A percentile compares a stretch with the other conserved stretches of the same genome.
These are phyloP conservation scores for Enteromius fasciolatus DNA, from an alignment of 2,797 vertebrate genomes.

Conservation along the genomic window DNA sequence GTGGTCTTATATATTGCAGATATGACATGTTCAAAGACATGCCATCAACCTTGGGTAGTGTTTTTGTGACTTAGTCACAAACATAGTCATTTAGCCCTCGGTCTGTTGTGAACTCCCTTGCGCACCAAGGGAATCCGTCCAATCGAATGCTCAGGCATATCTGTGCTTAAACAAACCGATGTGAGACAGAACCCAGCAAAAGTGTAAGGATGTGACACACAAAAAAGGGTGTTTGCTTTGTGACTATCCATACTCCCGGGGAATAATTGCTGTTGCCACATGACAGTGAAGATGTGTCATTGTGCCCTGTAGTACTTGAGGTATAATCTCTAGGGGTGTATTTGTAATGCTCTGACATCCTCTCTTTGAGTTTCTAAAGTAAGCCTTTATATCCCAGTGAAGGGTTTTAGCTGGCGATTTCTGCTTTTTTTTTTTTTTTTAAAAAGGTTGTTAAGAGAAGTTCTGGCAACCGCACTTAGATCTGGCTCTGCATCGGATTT, in stretches of 20 bases:
- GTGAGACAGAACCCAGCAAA: slow-evolving; percentile 18
- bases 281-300: slow-evolving; percentile 54
- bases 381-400: slow-evolving; percentile 17
- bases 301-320: slow-evolving; percentile 31
- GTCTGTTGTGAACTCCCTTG: slow-evolving; percentile 16
- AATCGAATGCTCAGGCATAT: slow-evolving; percentile 29
- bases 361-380: slow-evolving; percentile 39
- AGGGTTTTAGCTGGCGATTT: slow-evolving; percentile 17
- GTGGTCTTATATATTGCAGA: not conserved
- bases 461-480: not conserved
- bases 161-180: slow-evolving; percentile 38
- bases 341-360: slow-evolving; percentile 28
- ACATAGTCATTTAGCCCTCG: slow-evolving; percentile 31
- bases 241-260: slow-evolving; percentile 14
- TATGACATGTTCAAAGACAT: slow-evolving; percentile 10
- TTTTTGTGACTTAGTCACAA: slow-evolving; percentile 37
- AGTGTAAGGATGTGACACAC: slow-evolving; percentile 39
- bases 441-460: not conserved
- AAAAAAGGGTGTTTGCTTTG: slow-evolving; percentile 47
- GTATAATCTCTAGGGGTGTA: slow-evolving; percentile 33
- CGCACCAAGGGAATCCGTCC: slow-evolving; percentile 4
- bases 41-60: not conserved
- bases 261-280: slow-evolving; percentile 47
- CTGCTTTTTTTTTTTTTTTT: not conserved
- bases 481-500: not conserved